A percentile compares a stretch with the other conserved stretches of the same genome.
Evolutionary conservation across 1,140 invertebrate species (phyloP).

Genomic region (Mactra quadrangularis): DNA sequence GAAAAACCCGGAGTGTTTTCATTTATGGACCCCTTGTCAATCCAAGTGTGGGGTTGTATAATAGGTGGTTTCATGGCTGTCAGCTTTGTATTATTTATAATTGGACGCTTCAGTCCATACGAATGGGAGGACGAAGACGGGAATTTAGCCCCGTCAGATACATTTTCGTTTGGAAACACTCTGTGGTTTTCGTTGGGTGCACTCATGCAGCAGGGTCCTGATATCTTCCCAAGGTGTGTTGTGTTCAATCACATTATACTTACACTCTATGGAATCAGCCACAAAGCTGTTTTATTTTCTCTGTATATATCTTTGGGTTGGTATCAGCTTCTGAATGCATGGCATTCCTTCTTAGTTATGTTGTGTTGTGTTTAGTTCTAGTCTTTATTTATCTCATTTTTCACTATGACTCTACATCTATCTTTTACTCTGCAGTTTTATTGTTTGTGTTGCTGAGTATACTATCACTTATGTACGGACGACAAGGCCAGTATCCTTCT

Average conservation of each 20-base stretch:
- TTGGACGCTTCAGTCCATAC: slow-evolving; percentile 94
- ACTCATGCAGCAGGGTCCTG: slow-evolving; percentile 99
- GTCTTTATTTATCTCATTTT: too few species aligned
- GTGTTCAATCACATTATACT: not conserved
- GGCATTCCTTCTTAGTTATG: slow-evolving; percentile 38
- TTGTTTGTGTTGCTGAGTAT: too few species aligned
- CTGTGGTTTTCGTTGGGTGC: slow-evolving; percentile 97
- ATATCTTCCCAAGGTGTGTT: slow-evolving; percentile 95
- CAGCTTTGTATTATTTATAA: slow-evolving; percentile 94
- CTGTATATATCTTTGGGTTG: slow-evolving; percentile 53
- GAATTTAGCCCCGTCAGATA: slow-evolving; percentile 69
- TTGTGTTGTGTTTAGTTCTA: too few species aligned
- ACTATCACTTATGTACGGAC: too few species aligned
- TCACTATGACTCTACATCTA: too few species aligned
- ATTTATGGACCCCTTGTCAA: slow-evolving; percentile 97
- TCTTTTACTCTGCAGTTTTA: too few species aligned
- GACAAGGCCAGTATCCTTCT: too few species aligned
- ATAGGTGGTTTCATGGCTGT: slow-evolving; percentile 98
- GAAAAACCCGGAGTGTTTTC: slow-evolving; percentile 97
- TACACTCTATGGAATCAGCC: not conserved
- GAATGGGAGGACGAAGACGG: slow-evolving; percentile 93
- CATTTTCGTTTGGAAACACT: slow-evolving; percentile 89
- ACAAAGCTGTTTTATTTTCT: not conserved
- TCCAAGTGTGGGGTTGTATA: slow-evolving; percentile 98
- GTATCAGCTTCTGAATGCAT: slow-evolving; percentile 73